A percentile compares a stretch with the other conserved stretches of the same genome.
phyloP scores from a whole-genome alignment of 2,888 invertebrate genomes.

The Calliphora vomitoria region DNA sequence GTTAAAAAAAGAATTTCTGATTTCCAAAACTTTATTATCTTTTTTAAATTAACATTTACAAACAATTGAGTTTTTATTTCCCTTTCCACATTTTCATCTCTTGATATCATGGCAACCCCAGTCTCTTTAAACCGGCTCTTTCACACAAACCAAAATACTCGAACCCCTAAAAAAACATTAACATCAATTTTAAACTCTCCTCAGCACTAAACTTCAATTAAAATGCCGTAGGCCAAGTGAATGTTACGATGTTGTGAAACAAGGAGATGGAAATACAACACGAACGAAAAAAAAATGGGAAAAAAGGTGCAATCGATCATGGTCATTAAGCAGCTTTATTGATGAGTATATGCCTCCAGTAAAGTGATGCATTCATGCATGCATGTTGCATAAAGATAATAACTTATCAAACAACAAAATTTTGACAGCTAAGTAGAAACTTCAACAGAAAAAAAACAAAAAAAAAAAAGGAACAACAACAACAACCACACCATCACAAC shows the following conservation, averaged over 20 bases:
- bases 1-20: neutral
- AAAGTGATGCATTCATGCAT: constrained; percentile 73
- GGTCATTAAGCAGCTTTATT: constrained; percentile 80
- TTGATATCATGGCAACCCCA: neutral
- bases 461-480: constrained; percentile 4
- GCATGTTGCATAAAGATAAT: constrained; percentile 79
- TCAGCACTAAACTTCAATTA: constrained; percentile 70
- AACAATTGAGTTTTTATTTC: too few species aligned
- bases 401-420: constrained; percentile 82
- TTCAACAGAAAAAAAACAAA: constrained; percentile 40
- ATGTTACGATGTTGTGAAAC: constrained; percentile 60
- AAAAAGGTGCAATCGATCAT: constrained; percentile 82
- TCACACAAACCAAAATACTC: neutral
- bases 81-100: too few species aligned
- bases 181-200: constrained; percentile 61
- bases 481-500: constrained; percentile 55
- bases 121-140: neutral
- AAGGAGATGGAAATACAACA: constrained; percentile 50
- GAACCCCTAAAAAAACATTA: constrained; percentile 61
- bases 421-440: constrained; percentile 80
- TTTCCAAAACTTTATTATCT: too few species aligned
- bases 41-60: too few species aligned
- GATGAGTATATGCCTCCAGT: constrained; percentile 75
- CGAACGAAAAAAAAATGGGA: constrained; percentile 18
- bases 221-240: constrained; percentile 70